These are phyloP conservation scores for Formicarius rufipectus DNA, from an alignment of 2,113 vertebrate species.

Conservation along the genomic window DNA sequence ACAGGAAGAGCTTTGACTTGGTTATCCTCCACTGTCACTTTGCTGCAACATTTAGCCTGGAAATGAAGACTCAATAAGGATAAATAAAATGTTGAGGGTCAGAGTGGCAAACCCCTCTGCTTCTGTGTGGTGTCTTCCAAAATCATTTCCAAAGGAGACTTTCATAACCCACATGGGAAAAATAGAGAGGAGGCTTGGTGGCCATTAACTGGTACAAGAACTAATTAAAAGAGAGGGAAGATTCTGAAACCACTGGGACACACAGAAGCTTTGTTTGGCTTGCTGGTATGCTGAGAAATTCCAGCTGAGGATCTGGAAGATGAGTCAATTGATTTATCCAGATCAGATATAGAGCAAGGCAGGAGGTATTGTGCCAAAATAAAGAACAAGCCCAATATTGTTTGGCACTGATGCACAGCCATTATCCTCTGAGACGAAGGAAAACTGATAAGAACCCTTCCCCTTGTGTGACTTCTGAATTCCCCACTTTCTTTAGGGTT, in stretches of 20 bases:
- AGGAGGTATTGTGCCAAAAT: background rate
- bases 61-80: background rate
- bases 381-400: background rate
- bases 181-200: background rate
- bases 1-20: background rate
- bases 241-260: background rate
- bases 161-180: background rate
- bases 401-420: background rate
- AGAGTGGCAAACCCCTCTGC: background rate
- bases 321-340: background rate
- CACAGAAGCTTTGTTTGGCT: background rate
- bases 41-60: background rate
- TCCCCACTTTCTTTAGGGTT: accelerated
- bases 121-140: background rate
- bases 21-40: background rate
- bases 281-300: background rate
- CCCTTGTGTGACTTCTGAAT: background rate
- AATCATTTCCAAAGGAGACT: background rate
- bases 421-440: background rate
- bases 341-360: background rate
- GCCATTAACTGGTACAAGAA: background rate
- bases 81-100: background rate
- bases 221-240: slow-evolving; percentile 9
- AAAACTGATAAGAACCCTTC: background rate
- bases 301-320: background rate